Conservation (phyloP, 2,888 invertebrate genomes). For the Limnephilus marmoratus region DNA sequence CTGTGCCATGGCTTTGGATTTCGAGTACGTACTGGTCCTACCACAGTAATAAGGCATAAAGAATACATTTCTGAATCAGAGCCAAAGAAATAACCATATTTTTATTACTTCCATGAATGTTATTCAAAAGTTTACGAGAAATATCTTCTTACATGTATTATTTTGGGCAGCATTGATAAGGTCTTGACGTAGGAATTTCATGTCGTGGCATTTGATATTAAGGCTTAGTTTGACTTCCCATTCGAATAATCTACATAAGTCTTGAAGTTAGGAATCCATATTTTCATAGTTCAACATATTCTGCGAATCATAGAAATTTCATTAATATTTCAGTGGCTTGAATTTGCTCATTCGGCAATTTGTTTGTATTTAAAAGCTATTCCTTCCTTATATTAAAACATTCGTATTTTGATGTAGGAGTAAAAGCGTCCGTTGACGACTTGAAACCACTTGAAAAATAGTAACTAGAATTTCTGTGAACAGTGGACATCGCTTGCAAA, state of each 20-base stretch:
- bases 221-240: neutral
- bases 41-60: constrained; percentile 10
- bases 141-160: neutral
- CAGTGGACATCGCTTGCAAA: too few relatives aligned
- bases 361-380: too few relatives aligned
- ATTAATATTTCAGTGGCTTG: neutral
- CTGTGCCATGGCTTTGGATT: neutral
- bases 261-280: neutral
- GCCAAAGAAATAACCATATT: constrained; percentile 10
- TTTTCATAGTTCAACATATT: neutral
- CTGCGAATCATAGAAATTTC: neutral
- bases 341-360: neutral
- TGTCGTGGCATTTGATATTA: neutral
- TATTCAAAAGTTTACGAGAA: constrained; percentile 7
- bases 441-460: too few relatives aligned
- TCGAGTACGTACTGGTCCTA: neutral
- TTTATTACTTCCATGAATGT: neutral
- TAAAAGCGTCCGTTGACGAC: too few relatives aligned
- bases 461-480: too few relatives aligned
- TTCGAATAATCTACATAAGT: neutral
- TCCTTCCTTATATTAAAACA: too few relatives aligned
- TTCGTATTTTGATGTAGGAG: too few relatives aligned
- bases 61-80: neutral
- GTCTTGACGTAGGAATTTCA: neutral
- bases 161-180: neutral